phyloP scores from a whole-genome alignment of 2,797 vertebrate genomes.

The Pangasius mekongensis region DNA sequence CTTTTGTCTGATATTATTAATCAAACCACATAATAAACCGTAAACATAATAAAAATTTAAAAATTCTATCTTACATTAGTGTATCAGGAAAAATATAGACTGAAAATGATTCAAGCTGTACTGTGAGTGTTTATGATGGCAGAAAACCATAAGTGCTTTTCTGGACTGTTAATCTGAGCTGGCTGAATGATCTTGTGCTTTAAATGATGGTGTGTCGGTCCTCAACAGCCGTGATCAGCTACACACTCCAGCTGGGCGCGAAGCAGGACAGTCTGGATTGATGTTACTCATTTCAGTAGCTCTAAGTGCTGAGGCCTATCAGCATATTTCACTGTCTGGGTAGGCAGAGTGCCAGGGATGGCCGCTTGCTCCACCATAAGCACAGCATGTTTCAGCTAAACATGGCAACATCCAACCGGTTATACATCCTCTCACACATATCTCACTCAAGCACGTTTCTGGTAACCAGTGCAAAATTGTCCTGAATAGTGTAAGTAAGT shows the following conservation, averaged over 20 bases:
- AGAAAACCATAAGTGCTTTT: slow-evolving; percentile 21
- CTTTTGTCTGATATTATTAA: neutral
- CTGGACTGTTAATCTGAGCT: slow-evolving; percentile 7
- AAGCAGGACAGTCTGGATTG: slow-evolving; percentile 41
- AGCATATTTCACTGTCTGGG: slow-evolving; percentile 51
- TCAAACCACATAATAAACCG: neutral
- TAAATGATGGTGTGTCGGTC: slow-evolving; percentile 12
- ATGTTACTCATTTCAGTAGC: slow-evolving; percentile 51
- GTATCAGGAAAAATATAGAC: neutral
- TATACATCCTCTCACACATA: slow-evolving; percentile 11
- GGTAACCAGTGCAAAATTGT: neutral
- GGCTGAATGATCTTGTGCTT: slow-evolving; percentile 6
- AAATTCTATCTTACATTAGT: neutral
- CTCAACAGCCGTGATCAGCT: neutral
- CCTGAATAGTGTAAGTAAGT: neutral
- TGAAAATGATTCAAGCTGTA: neutral
- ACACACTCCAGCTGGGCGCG: slow-evolving; percentile 12
- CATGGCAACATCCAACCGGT: slow-evolving; percentile 16
- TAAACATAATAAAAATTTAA: too few relatives aligned
- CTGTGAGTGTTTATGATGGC: slow-evolving; percentile 10
- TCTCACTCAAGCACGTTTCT: slow-evolving; percentile 5
- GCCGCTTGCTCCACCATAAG: slow-evolving; percentile 14
- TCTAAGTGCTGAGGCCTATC: slow-evolving; percentile 45
- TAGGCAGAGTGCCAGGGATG: slow-evolving; percentile 18
- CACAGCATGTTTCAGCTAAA: slow-evolving; percentile 23